Conservation (phyloP, 2,888 invertebrate genomes). For the Malachius bipustulatus region DNA sequence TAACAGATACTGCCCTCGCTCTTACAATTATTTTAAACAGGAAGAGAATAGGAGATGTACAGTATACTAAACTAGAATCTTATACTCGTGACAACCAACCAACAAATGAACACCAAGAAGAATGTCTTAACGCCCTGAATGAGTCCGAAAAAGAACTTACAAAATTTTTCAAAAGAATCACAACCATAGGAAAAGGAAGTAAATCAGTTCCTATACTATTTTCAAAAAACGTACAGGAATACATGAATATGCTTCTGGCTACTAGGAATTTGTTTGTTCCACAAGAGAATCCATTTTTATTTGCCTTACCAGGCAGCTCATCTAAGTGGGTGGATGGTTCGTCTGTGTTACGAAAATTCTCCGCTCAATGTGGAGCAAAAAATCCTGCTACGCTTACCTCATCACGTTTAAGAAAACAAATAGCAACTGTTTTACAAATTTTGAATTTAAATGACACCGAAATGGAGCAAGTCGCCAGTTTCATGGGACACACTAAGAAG, state of each 20-base stretch:
- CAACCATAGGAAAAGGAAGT: constrained; percentile 8
- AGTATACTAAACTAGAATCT: constrained; percentile 20
- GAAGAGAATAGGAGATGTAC: constrained; percentile 23
- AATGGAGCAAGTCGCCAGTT: constrained; percentile 6
- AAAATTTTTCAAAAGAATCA: constrained; percentile 13
- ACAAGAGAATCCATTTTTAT: too few species aligned
- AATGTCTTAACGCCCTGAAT: constrained; percentile 16
- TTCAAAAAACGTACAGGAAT: too few species aligned
- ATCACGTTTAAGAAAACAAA: constrained; percentile 21
- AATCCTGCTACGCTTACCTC: constrained; percentile 19
- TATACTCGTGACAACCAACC: background rate
- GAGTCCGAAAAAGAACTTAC: constrained; percentile 19
- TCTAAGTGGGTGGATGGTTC: constrained; percentile 20
- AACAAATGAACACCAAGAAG: constrained; percentile 15
- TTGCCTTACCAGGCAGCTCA: constrained; percentile 18
- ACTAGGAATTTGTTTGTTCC: constrained; percentile 17
- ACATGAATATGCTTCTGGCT: too few species aligned
- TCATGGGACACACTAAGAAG: too few species aligned
- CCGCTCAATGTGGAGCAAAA: constrained; percentile 16
- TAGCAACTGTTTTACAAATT: constrained; percentile 18
- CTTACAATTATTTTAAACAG: constrained; percentile 20
- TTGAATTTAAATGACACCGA: constrained; percentile 7
- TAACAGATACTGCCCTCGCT: constrained; percentile 19
- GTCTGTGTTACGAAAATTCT: constrained; percentile 17
- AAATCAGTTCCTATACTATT: constrained; percentile 11